A percentile compares a stretch with the other conserved stretches of the same genome.
phyloP scores from a whole-genome alignment of 2,888 invertebrate species.

The Chrysodeixis includens region DNA sequence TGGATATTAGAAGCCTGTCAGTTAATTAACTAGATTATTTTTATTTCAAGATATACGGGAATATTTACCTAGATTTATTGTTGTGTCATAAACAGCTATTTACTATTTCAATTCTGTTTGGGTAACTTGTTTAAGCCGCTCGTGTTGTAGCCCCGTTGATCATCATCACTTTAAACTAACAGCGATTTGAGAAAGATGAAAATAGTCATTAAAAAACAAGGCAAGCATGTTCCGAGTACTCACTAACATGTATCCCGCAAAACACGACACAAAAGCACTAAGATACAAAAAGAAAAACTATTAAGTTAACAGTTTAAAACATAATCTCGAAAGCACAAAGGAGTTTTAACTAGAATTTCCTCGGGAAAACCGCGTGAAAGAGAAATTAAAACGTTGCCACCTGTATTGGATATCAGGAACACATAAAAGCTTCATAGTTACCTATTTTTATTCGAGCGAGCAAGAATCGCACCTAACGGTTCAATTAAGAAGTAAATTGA shows the following conservation, averaged over 20 bases:
- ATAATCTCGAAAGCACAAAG: constrained; percentile 31
- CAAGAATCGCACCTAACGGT: constrained; percentile 55
- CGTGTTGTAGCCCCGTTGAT: too few relatives aligned
- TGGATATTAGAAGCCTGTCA: not conserved
- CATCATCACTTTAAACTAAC: too few relatives aligned
- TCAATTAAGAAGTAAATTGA: constrained; percentile 67
- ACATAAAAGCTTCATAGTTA: constrained; percentile 66
- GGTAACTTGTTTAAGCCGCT: too few relatives aligned
- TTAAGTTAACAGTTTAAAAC: not conserved
- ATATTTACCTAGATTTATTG: too few relatives aligned
- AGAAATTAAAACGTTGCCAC: constrained; percentile 52
- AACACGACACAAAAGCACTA: not conserved
- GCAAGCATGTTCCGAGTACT: too few relatives aligned
- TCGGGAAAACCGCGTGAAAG: constrained; percentile 17
- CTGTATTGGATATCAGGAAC: constrained; percentile 60
- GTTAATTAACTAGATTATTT: not conserved
- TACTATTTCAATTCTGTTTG: too few relatives aligned
- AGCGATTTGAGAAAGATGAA: too few relatives aligned
- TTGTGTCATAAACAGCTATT: too few relatives aligned
- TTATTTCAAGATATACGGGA: not conserved
- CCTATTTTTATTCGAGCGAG: constrained; percentile 60
- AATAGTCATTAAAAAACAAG: not conserved
- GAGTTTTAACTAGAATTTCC: constrained; percentile 27
- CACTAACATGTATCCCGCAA: not conserved
- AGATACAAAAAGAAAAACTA: not conserved